Conservation (phyloP, 2,888 invertebrate species). For the Eurytoma adleriae region DNA sequence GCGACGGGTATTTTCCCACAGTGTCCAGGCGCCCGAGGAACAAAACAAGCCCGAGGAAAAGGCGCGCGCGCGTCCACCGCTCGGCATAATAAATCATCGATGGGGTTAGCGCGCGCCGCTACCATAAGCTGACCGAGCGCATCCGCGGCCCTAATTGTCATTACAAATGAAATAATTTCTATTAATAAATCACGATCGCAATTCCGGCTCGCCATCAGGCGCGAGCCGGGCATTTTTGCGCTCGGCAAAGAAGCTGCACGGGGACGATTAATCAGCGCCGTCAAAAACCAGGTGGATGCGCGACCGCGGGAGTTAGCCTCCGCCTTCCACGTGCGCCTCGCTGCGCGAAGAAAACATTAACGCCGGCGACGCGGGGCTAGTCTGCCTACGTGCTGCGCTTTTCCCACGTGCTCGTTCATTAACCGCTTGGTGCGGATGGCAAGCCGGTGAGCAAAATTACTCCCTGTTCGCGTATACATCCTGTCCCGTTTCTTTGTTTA, state of each 20-base stretch:
- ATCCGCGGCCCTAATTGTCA: constrained; percentile 46
- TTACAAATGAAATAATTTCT: constrained; percentile 55
- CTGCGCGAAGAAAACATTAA: constrained; percentile 32
- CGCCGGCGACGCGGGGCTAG: background rate
- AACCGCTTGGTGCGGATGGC: background rate
- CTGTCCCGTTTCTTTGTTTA: too few species aligned
- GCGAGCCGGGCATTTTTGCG: constrained; percentile 19
- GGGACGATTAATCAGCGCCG: constrained; percentile 51
- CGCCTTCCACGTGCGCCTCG: background rate
- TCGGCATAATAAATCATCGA: constrained; percentile 46
- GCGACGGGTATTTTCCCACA: constrained; percentile 34
- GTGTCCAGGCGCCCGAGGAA: background rate
- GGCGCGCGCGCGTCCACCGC: background rate
- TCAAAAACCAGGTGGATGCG: constrained; percentile 39
- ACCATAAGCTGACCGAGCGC: background rate
- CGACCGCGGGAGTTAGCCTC: constrained; percentile 20
- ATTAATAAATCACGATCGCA: constrained; percentile 53
- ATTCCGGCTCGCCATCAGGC: constrained; percentile 32
- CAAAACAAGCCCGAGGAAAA: constrained; percentile 27
- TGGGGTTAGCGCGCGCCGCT: background rate
- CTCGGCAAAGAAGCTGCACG: background rate
- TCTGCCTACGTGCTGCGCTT: background rate
- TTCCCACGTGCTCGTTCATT: constrained; percentile 40
- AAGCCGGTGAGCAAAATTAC: too few species aligned
- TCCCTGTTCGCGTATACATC: too few species aligned